Evolutionary conservation across 1,140 invertebrate genomes (phyloP), one percentile per base, ranked within the genome.

Genomic region (Polyergus mexicanus): DNA sequence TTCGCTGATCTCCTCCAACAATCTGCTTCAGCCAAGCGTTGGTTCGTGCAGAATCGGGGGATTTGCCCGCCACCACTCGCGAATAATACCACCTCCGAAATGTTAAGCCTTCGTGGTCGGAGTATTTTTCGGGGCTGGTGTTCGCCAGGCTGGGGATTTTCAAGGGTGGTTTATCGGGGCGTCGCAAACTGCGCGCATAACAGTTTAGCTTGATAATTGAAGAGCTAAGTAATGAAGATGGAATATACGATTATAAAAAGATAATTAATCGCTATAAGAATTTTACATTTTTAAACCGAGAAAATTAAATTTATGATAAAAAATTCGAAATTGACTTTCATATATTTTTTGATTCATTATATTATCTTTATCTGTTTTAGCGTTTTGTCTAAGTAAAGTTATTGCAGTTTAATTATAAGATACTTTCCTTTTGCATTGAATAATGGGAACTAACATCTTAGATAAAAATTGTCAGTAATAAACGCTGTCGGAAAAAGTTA

Each of bases 1-100:
- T 83, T 89, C 60, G 85, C 51, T 71, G 80, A 87, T 71, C 89
- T 87, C 86, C 62, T 85, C 71, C 58, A 35, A 47, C 88, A 89
- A 89, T 90, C 88, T 89, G 62, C 62, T 66, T 25, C 60, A 63
- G 85, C 77, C 54, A 65, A 80, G 80, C 72, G 62, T 69, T 81
- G 63, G n/a, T 44, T 76, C 41, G 62, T 16, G 56, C 47, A 56
- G 68, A 56, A 71, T 44, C 28, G 62, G 11, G 47, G 85, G 78
- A 89, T 89, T 89, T 74, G 32, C 54, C 62, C 58, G 81, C 71
- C 72, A 76, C 44, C 44, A 58, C 68, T 74, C 54, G 78, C 68
- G 78, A 68, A 83, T 83, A 83, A 83, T 74, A 83, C 78, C 68
- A 58, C 78, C 81, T 47, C 44, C 81, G 81, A 66, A 19, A 66